Conservation (phyloP, 2,888 invertebrate species). For the Mechanitis messenoides region DNA sequence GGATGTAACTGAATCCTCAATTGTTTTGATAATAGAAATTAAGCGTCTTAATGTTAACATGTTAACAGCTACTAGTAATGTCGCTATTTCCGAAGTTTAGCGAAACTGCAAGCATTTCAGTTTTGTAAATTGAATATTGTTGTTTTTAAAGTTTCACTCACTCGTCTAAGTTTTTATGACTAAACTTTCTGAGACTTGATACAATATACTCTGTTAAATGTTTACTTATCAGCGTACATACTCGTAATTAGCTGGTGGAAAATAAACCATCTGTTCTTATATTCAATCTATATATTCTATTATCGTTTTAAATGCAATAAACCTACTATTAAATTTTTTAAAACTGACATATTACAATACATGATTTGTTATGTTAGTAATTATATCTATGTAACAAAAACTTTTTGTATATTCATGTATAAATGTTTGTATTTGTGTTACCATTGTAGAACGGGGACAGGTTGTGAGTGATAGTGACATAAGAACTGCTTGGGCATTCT, state of each 20-base stretch:
- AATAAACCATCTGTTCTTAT: too few relatives aligned
- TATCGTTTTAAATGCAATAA: too few relatives aligned
- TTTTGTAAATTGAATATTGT: slow-evolving; percentile 31
- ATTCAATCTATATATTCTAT: too few relatives aligned
- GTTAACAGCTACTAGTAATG: slow-evolving; percentile 1
- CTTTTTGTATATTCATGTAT: too few relatives aligned
- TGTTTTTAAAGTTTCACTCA: slow-evolving; percentile 30
- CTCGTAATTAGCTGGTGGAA: neutral
- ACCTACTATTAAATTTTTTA: too few relatives aligned
- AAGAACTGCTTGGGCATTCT: slow-evolving; percentile 22
- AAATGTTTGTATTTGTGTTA: too few relatives aligned
- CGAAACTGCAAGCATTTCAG: slow-evolving; percentile 26
- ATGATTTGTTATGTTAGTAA: too few relatives aligned
- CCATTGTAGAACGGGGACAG: slow-evolving; percentile 6
- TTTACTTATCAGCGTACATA: slow-evolving; percentile 1
- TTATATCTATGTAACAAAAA: too few relatives aligned
- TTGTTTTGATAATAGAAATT: neutral
- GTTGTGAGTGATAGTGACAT: slow-evolving; percentile 21
- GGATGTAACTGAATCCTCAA: too few relatives aligned
- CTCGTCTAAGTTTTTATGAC: slow-evolving; percentile 30
- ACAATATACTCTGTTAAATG: slow-evolving; percentile 3
- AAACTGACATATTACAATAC: too few relatives aligned
- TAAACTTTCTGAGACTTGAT: slow-evolving; percentile 23
- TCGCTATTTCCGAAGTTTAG: slow-evolving; percentile 13
- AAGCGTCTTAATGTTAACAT: neutral